These are phyloP conservation scores for Limonius californicus DNA, from an alignment of 1,140 invertebrate genomes.

Conservation along the genomic window DNA sequence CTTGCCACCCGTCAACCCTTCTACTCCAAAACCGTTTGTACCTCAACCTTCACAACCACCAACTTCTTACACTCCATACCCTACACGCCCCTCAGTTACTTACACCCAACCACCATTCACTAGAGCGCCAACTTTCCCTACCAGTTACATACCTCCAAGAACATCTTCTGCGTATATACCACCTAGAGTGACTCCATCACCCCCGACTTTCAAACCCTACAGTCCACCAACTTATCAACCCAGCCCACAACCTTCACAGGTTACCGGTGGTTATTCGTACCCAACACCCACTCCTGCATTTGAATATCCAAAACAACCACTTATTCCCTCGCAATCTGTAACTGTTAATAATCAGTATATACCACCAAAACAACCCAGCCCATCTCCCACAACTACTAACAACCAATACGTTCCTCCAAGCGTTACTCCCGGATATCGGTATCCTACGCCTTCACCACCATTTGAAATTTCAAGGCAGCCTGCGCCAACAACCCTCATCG, in stretches of 20 bases:
- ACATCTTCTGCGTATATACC: too few relatives aligned
- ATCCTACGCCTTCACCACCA: slow-evolving; percentile 17
- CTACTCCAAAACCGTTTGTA: not conserved
- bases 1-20: not conserved
- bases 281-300: too few relatives aligned
- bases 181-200: too few relatives aligned
- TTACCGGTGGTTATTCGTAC: not conserved
- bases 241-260: not conserved
- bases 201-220: not conserved
- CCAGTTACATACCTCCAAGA: too few relatives aligned
- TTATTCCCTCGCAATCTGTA: too few relatives aligned
- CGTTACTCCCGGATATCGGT: slow-evolving; percentile 12
- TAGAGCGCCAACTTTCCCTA: too few relatives aligned
- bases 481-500: not conserved
- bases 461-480: slow-evolving; percentile 17
- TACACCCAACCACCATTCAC: not conserved
- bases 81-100: not conserved
- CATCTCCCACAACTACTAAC: not conserved
- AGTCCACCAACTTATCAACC: not conserved
- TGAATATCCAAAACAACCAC: too few relatives aligned
- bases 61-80: not conserved
- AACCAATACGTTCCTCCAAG: not conserved
- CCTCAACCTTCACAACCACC: not conserved
- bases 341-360: too few relatives aligned
- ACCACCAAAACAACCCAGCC: not conserved